Evolutionary conservation across 2,113 vertebrate species (phyloP).

Genomic region (Gobius niger): DNA sequence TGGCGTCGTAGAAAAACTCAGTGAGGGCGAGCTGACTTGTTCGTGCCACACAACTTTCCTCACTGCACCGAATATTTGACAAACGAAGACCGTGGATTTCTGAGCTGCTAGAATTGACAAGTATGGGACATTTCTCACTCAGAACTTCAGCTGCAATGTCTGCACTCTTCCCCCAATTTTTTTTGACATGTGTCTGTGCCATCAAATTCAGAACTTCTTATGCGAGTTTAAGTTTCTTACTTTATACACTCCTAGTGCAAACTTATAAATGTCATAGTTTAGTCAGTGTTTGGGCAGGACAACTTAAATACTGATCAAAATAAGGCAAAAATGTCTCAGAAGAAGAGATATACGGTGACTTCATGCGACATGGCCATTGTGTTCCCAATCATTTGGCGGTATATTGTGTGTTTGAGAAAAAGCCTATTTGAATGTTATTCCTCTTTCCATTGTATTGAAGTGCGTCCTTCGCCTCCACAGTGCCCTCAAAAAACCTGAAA

Average conservation of each 20-base stretch:
- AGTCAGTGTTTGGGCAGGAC: no score
- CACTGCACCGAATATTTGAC: background rate
- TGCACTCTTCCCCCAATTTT: background rate
- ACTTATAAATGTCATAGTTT: background rate
- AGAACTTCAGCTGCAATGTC: background rate
- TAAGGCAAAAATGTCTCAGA: no score
- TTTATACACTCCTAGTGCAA: background rate
- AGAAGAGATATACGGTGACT: no score
- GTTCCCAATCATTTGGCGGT: no score
- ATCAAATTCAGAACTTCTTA: background rate
- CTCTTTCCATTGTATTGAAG: background rate
- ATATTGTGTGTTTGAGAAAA: background rate
- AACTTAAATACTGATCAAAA: no score
- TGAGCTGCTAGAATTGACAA: background rate
- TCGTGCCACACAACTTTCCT: no score
- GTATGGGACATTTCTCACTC: background rate
- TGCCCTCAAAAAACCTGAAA: slow-evolving; percentile 34
- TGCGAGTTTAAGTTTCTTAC: background rate
- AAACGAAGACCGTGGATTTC: background rate
- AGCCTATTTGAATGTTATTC: background rate
- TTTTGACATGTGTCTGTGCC: background rate
- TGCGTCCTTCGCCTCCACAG: slow-evolving; percentile 45
- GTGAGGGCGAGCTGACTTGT: no score
- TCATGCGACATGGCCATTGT: no score
- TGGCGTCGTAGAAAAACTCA: background rate